Conservation (phyloP, 2,113 vertebrate species). For the Charadrius vociferus region DNA sequence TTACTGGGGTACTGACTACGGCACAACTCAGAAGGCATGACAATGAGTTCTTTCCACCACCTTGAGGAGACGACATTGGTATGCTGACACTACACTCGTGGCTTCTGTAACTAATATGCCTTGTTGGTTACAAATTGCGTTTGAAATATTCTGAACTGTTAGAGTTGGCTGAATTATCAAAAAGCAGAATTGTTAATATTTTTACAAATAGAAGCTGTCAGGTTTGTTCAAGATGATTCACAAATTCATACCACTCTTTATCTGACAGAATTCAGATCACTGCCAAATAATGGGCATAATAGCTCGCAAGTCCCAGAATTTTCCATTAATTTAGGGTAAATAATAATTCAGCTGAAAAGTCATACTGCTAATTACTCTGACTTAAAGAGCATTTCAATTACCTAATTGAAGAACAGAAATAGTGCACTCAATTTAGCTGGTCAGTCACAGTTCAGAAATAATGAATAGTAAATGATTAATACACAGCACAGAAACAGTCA, state of each 20-base stretch:
- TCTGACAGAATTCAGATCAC: not conserved
- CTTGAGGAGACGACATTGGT: not conserved
- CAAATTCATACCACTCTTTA: not conserved
- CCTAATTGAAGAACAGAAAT: slow-evolving; percentile 38
- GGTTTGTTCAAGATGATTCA: not conserved
- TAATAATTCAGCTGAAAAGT: slow-evolving; percentile 42
- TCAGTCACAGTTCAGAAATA: slow-evolving; percentile 50
- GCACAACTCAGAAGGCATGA: accelerated
- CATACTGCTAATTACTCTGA: slow-evolving; percentile 55
- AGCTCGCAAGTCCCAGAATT: not conserved
- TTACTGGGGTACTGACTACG: accelerated
- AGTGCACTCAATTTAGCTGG: slow-evolving; percentile 37
- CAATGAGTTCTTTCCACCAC: not conserved
- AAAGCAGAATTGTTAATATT: not conserved
- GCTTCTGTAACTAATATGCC: not conserved
- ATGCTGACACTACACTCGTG: not conserved
- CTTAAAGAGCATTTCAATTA: slow-evolving; percentile 58
- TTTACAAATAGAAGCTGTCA: slow-evolving; percentile 38
- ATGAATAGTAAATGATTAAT: slow-evolving; percentile 48
- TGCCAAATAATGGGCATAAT: not conserved
- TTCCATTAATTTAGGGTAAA: slow-evolving; percentile 15
- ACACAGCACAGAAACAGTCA: not conserved
- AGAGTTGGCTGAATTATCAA: not conserved
- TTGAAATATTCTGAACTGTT: not conserved
- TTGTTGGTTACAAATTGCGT: not conserved